Conservation (phyloP, 2,113 vertebrate genomes). For the Hirundichthys speculiger region DNA sequence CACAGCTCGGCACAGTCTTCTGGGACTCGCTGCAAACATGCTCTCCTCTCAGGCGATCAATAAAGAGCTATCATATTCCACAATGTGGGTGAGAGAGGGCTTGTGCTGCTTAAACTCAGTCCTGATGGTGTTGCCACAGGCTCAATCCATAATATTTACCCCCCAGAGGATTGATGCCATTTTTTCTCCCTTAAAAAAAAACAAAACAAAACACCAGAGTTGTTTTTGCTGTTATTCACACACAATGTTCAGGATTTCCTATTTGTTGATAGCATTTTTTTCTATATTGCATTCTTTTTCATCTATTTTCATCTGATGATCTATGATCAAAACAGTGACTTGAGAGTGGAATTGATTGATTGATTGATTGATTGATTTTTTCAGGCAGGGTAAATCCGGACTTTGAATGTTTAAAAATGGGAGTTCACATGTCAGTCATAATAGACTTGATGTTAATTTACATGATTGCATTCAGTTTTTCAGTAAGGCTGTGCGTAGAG, state of each 20-base stretch:
- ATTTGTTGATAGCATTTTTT: neutral
- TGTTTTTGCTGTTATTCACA: slow-evolving; percentile 9
- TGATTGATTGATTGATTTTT: no score
- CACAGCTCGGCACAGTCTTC: slow-evolving; percentile 2
- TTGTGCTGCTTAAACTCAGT: slow-evolving; percentile 31
- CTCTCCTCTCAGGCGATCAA: slow-evolving; percentile 55
- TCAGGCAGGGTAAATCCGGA: neutral
- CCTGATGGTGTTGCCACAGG: slow-evolving; percentile 23
- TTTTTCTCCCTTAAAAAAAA: fast-evolving
- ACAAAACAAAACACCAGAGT: neutral
- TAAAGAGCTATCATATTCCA: slow-evolving; percentile 58
- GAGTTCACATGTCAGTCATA: no score
- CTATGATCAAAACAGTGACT: slow-evolving; percentile 5
- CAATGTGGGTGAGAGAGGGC: slow-evolving; percentile 18
- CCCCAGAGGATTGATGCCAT: neutral
- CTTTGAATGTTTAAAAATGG: no score
- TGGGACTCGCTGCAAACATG: slow-evolving; percentile 44
- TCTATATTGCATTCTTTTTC: neutral
- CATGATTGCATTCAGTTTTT: no score
- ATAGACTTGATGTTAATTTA: no score
- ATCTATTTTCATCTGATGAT: neutral
- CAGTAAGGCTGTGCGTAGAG: no score
- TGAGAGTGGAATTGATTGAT: no score
- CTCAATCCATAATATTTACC: slow-evolving; percentile 32
- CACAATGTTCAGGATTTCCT: neutral